Conservation (phyloP, 1,140 invertebrate genomes). For the Zaprionus kolodkinae region DNA sequence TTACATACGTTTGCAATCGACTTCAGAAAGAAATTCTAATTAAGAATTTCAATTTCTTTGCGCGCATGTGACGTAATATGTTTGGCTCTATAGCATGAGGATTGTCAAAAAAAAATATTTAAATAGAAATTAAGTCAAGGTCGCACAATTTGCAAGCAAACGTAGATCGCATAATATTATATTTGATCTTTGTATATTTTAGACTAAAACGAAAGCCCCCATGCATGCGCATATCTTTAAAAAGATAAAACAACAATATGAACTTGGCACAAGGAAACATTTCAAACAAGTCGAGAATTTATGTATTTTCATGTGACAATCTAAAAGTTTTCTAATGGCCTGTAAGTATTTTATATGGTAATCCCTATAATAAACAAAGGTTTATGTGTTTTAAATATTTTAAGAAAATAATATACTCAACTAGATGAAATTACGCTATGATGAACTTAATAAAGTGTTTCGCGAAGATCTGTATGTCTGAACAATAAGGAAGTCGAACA, state of each 20-base stretch:
- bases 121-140: conserved; percentile 83
- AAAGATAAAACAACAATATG: conserved; percentile 24
- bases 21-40: conserved; percentile 33
- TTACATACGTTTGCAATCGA: conserved; percentile 41
- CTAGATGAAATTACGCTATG: not conserved
- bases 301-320: conserved; percentile 42
- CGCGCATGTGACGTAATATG: conserved; percentile 68
- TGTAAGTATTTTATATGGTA: conserved; percentile 48
- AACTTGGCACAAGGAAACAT: conserved; percentile 66
- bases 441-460: not conserved
- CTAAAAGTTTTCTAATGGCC: conserved; percentile 57
- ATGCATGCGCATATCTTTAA: not conserved
- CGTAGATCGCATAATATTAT: conserved; percentile 46
- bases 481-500: not conserved
- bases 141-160: conserved; percentile 69
- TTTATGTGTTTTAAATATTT: conserved; percentile 5
- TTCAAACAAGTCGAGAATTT: conserved; percentile 31
- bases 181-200: conserved; percentile 21
- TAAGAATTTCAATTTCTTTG: conserved; percentile 33
- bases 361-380: conserved; percentile 48
- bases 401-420: not conserved
- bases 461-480: not conserved
- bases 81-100: conserved; percentile 28
- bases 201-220: conserved; percentile 20
- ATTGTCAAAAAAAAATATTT: conserved; percentile 74